Percentiles rank a stretch among this genome's conserved stretches.
Conservation (phyloP, 2,888 invertebrate species). For the Yponomeuta evonymella region DNA sequence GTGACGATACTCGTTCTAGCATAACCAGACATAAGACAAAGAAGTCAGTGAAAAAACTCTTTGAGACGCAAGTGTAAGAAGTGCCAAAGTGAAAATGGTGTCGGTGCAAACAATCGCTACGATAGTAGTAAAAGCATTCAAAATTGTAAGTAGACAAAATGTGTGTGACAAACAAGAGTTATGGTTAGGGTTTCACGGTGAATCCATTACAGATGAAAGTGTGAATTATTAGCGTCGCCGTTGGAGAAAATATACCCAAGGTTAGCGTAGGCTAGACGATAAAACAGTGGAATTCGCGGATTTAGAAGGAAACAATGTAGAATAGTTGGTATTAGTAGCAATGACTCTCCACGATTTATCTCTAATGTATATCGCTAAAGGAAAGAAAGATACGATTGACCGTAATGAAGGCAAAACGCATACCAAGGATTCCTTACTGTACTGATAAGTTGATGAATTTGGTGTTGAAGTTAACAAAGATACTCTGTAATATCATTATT, state of each 20-base stretch:
- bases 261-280: neutral
- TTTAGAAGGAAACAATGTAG: no score
- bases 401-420: neutral
- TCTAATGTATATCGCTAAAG: neutral
- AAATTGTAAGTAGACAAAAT: conserved; percentile 80
- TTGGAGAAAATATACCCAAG: neutral
- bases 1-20: conserved; percentile 49
- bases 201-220: conserved; percentile 13
- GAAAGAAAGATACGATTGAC: neutral
- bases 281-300: no score
- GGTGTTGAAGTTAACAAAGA: no score
- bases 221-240: neutral
- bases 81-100: conserved; percentile 77
- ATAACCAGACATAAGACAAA: conserved; percentile 48
- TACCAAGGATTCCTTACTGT: conserved; percentile 14
- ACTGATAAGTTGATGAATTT: neutral
- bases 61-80: conserved; percentile 10
- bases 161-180: neutral
- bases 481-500: no score
- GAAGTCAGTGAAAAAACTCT: neutral
- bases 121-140: conserved; percentile 86
- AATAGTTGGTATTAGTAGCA: no score
- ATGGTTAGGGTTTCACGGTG: conserved; percentile 1
- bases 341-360: neutral
- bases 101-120: conserved; percentile 88